phyloP scores from a whole-genome alignment of 2,113 vertebrate species.

The Leuciscus idus region DNA sequence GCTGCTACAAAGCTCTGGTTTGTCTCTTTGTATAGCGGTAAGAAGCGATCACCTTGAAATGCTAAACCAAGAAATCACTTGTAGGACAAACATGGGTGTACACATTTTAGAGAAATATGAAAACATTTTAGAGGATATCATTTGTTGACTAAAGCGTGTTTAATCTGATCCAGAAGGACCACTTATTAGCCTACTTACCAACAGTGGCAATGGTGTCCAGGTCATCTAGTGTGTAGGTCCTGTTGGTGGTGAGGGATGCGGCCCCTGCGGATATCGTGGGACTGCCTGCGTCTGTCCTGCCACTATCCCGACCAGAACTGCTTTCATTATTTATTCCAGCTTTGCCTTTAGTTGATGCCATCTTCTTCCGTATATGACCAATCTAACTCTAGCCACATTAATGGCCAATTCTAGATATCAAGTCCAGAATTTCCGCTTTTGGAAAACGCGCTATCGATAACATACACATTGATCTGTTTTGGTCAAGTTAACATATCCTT shows the following conservation, averaged over 20 bases:
- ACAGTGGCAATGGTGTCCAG: conserved; percentile 88
- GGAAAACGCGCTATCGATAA: conserved; percentile 29
- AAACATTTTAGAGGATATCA: background rate
- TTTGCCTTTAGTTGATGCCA: conserved; percentile 76
- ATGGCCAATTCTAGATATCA: background rate
- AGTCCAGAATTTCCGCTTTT: conserved; percentile 29
- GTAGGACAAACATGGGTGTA: background rate
- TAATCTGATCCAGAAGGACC: background rate
- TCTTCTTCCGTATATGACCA: conserved; percentile 51
- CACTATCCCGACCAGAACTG: conserved; percentile 66
- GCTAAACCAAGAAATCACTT: background rate
- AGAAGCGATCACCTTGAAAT: conserved; percentile 4
- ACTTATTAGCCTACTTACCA: conserved; percentile 75
- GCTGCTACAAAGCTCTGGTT: background rate
- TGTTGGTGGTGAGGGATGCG: conserved; percentile 57
- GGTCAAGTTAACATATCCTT: conserved; percentile 41
- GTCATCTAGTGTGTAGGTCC: conserved; percentile 79
- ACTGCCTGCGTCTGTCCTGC: conserved; percentile 55
- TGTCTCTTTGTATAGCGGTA: background rate
- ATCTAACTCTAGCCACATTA: background rate
- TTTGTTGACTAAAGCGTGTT: background rate
- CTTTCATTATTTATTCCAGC: conserved; percentile 65
- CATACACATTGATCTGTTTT: conserved; percentile 28
- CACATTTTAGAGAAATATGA: background rate
- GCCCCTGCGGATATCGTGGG: conserved; percentile 61